Evolutionary conservation across 2,888 invertebrate genomes (phyloP).

Genomic region (Caradrina kadenii): DNA sequence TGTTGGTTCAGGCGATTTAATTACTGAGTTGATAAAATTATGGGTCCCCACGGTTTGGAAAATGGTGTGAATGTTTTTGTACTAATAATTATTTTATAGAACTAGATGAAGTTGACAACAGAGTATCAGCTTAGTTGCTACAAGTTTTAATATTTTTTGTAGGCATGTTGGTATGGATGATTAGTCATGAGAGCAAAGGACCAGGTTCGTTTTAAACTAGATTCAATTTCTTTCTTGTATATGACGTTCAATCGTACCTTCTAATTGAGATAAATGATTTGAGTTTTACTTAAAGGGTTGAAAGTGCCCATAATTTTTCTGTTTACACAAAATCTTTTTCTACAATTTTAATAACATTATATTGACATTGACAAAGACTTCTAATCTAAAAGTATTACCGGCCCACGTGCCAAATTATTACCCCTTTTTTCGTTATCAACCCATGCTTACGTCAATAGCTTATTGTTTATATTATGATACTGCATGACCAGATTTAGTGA

Average conservation of each 20-base stretch:
- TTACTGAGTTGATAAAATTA: not conserved
- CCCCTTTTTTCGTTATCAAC: conserved; percentile 29
- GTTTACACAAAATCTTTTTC: not conserved
- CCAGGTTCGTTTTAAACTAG: no score
- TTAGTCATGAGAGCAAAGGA: no score
- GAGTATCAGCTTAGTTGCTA: no score
- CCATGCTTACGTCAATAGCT: conserved; percentile 36
- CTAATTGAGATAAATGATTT: no score
- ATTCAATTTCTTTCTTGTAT: no score
- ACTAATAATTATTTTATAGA: not conserved
- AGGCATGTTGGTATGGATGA: no score
- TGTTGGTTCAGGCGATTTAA: conserved; percentile 15
- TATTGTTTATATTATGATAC: conserved; percentile 50
- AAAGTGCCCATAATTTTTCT: not conserved
- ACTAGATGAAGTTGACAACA: not conserved
- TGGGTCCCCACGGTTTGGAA: not conserved
- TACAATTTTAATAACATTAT: not conserved
- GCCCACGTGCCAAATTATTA: conserved; percentile 18
- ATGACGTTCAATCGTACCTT: no score
- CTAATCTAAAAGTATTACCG: conserved; percentile 20
- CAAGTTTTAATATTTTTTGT: no score
- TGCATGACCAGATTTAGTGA: conserved; percentile 27
- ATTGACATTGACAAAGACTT: conserved; percentile 4
- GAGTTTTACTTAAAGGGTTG: not conserved
- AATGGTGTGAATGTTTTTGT: not conserved